phyloP scores from a whole-genome alignment of 2,888 invertebrate genomes.

The Dasypogon diadema region DNA sequence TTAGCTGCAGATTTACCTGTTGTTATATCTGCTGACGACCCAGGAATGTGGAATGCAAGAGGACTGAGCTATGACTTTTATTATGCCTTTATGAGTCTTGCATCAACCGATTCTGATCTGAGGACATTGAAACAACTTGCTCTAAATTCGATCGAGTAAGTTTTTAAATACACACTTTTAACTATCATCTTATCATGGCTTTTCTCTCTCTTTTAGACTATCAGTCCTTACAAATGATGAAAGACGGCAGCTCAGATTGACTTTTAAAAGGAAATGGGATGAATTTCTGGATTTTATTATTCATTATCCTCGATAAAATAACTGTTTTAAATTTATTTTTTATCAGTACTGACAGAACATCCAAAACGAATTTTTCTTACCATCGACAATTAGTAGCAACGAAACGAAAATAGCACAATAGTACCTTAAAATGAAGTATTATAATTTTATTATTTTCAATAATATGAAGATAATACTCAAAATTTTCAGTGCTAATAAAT shows the following conservation, averaged over 20 bases:
- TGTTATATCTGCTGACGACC: constrained; percentile 76
- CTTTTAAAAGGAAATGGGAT: constrained; percentile 66
- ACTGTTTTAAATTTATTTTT: too few species aligned
- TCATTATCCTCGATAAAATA: constrained; percentile 11
- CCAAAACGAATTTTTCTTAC: too few species aligned
- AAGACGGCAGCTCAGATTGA: constrained; percentile 63
- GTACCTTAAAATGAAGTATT: too few species aligned
- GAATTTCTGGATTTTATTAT: constrained; percentile 66
- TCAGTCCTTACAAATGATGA: constrained; percentile 64
- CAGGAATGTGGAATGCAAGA: constrained; percentile 74
- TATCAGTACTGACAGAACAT: too few species aligned
- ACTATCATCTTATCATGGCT: too few species aligned
- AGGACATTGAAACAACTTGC: constrained; percentile 75
- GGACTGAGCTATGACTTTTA: constrained; percentile 78
- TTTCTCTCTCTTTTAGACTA: constrained; percentile 59
- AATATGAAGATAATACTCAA: too few species aligned
- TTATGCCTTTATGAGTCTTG: constrained; percentile 76
- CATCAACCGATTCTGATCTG: constrained; percentile 72
- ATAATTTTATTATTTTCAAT: too few species aligned
- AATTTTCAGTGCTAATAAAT: too few species aligned
- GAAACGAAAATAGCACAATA: too few species aligned
- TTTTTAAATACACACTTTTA: too few species aligned
- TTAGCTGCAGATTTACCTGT: constrained; percentile 74
- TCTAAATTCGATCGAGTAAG: constrained; percentile 73
- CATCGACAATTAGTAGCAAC: too few species aligned